Base-by-base conservation (phyloP, 2,888 invertebrate genomes). In the Cataglyphis altisquamis region DNA sequence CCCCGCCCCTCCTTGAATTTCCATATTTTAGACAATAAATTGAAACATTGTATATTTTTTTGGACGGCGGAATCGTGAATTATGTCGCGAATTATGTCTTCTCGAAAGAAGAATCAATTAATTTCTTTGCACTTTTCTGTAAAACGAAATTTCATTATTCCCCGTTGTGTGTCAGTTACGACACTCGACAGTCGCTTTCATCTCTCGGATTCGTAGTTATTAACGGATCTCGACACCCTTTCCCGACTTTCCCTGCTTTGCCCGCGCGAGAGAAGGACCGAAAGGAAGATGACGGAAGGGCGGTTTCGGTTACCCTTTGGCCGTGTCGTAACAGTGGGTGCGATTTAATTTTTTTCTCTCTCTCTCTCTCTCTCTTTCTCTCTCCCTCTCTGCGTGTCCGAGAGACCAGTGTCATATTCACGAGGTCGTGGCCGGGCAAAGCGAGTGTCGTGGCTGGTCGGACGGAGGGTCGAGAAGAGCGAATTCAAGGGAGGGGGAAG, bases 331-430 rank as follows among this genome's bases (percentile, higher is more conserved):
- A 85, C 90, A 88, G 84, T 84, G 86, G 86, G 78, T 85, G 86
- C 78, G 88, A 89, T 89, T 89, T 90, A 84, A 89, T 88, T 88
- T 90, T 84, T 89, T 82, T 85, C 72, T 83, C 70, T 48, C 74
- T 86, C 77, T 86, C 80, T 85, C 10, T 55, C 45, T 39, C 62
- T 41, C 64, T 32, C 32, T 6, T 32, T 32, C 36, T 36, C 36
- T 8, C 10, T 32, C 73, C 25, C 78, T 45, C 60, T 1, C 78
- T 78, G 70, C 67, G 80, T 81, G 36, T 84, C 74, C 78, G 55
- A 60, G 32, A 64, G 75, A 67, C 45, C 87, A 88, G 89, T 87
- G 86, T 86, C 88, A 85, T 86, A 85, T 91, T 90, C 88, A 84
- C 88, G 88, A 87, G 87, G 83, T 82, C 81, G 84, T 41, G 86